Conservation (phyloP, 1,140 invertebrate species). For the Heliconius himera region DNA sequence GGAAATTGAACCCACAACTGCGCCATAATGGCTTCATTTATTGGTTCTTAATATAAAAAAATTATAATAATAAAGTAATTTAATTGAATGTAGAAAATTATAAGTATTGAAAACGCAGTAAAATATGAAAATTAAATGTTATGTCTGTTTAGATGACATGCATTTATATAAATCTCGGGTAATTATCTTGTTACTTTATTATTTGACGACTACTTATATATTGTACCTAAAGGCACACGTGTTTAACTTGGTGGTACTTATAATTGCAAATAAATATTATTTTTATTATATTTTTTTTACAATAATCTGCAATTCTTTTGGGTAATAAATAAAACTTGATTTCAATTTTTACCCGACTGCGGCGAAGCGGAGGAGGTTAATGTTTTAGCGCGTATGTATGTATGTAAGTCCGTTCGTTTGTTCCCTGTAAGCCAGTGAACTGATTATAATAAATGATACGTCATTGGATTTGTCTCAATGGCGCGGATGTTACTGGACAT, state of each 20-base stretch:
- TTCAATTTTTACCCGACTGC: background rate
- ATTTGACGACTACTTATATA: background rate
- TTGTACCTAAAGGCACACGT: background rate
- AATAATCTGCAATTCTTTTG: background rate
- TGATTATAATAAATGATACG: no score
- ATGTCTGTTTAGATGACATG: background rate
- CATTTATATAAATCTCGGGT: background rate
- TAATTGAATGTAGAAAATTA: background rate
- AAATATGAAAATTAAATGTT: background rate
- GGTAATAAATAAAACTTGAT: background rate
- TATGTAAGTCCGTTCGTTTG: no score
- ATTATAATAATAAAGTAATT: no score
- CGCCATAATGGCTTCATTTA: no score
- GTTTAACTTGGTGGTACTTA: background rate
- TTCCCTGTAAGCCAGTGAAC: no score
- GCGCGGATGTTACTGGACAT: no score
- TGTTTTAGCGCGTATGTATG: no score
- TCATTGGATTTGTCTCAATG: no score
- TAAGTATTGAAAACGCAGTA: background rate
- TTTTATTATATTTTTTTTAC: background rate
- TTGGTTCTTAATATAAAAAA: no score
- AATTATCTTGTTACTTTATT: background rate
- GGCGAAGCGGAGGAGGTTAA: no score
- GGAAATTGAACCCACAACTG: no score
- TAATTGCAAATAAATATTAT: background rate